Base-by-base conservation (phyloP, 2,888 invertebrate species). In the Matsumyia berberina region DNA sequence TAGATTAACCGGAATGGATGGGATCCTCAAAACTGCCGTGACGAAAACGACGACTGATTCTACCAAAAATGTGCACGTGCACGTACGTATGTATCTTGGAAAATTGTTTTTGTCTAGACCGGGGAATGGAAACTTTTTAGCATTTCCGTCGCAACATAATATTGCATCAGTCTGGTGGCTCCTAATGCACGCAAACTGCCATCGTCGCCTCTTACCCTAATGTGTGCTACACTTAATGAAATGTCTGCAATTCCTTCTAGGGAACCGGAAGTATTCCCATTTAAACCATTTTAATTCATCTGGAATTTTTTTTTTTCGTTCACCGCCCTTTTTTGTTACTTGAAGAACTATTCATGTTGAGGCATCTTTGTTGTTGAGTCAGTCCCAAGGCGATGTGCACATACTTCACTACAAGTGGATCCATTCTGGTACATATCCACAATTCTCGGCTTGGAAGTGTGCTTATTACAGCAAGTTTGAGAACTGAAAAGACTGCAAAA, bases 71-170 rank as follows among this genome's bases (percentile, higher is more conserved):
- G 60, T 80, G 46, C 37, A 51, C 19, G 3, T n/a, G n/a, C n/a
- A n/a, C n/a, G n/a, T n/a, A n/a, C n/a, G 7, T 44, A 57, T 62
- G 76, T 76, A 31, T 53, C 42, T 9, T 9, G 19, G 46, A 51
- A 64, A 74, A 83, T 83, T 69, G 57, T 57, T 83, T 83, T 69
- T 79, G 83, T 83, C 83, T 83, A 83, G 83, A 83, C 83, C 79
- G 83, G 73, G 62, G 66, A 83, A 83, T 44, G 44, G 51, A 70
- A 74, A 64, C 46, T 67, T 83, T 77, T 62, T 31, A 57, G n/a
- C 73, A 73, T 35, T 62, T 62, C 60, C 49, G 58, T 67, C 60
- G 24, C 19, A 58, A 37, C 44, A 39, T 33, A 58, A 58, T 49
- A 66, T 46, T 35, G 64, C 51, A 49, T 72, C 46, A 33, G 44